Conservation (phyloP, 2,113 vertebrate species). For the Uropsilus gracilis region DNA sequence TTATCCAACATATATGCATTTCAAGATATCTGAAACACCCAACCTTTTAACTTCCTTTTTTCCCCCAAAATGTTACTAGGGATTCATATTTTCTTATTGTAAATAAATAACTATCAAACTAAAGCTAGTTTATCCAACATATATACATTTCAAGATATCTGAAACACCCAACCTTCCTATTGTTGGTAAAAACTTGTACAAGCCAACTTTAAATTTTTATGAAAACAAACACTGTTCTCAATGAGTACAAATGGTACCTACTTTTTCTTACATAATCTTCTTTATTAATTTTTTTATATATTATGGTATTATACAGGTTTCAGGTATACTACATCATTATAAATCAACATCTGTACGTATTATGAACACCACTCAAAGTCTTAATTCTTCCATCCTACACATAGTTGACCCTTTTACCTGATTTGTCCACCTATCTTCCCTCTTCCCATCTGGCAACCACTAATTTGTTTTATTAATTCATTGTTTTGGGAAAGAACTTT, state of each 20-base stretch:
- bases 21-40: background rate
- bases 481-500: background rate
- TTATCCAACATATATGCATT: background rate
- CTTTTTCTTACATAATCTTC: background rate
- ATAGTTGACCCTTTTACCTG: no score
- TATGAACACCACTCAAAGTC: no score
- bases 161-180: background rate
- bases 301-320: no score
- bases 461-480: no score
- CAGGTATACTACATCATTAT: no score
- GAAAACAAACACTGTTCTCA: background rate
- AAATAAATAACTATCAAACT: background rate
- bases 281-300: background rate
- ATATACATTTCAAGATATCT: background rate
- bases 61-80: background rate
- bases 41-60: background rate
- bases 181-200: background rate
- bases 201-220: background rate
- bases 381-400: no score
- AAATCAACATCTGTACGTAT: no score
- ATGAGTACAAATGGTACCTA: background rate
- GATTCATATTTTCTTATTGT: background rate
- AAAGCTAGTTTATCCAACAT: conserved; percentile 1
- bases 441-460: no score
- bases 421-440: no score